Evolutionary conservation across 2,113 vertebrate genomes (phyloP).

Genomic region (Casuarius casuarius): DNA sequence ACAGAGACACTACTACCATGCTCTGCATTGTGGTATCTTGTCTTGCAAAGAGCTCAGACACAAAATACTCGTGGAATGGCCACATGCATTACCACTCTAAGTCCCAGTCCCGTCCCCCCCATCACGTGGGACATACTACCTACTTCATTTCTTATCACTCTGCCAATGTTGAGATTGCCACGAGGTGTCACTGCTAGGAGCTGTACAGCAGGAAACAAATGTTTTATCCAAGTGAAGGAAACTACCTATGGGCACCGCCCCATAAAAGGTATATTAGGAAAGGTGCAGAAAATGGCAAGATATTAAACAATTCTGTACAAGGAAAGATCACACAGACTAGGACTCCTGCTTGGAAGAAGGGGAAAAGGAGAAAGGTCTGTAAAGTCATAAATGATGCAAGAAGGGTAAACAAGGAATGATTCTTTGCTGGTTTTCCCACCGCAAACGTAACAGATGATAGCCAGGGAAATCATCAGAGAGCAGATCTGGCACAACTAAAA

Average conservation of each 20-base stretch:
- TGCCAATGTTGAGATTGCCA: neutral
- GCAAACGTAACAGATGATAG: neutral
- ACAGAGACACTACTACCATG: too few relatives aligned
- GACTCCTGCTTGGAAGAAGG: neutral
- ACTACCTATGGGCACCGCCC: neutral
- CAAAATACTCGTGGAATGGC: neutral
- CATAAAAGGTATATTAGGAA: neutral
- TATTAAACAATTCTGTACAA: neutral
- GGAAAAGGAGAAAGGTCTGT: neutral
- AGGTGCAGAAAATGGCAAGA: neutral
- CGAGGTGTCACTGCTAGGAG: neutral
- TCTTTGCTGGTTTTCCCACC: neutral
- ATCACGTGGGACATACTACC: accelerated
- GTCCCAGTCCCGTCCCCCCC: too few relatives aligned
- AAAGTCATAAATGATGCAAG: neutral
- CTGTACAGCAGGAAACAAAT: neutral
- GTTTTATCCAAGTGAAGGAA: neutral
- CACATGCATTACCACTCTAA: neutral
- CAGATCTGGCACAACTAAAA: neutral
- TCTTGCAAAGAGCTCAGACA: neutral
- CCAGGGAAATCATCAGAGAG: neutral
- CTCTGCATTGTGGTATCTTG: too few relatives aligned
- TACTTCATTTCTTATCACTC: neutral
- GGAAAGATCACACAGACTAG: neutral
- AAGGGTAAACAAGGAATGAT: neutral